Evolutionary conservation across 1,140 invertebrate species (phyloP).

Genomic region (Centruroides sculpturatus): DNA sequence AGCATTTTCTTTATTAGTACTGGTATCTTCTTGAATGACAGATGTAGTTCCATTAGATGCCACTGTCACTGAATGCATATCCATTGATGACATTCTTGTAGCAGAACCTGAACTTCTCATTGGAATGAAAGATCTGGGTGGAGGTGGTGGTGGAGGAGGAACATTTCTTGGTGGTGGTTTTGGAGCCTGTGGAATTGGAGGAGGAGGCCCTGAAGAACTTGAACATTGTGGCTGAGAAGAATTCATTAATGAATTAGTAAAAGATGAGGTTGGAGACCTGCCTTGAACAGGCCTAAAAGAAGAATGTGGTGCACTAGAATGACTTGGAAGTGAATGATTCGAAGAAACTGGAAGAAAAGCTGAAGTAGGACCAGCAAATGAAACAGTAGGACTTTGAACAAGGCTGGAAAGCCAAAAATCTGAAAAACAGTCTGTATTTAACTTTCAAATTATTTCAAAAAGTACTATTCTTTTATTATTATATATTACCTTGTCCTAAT

Average conservation of each 20-base stretch:
- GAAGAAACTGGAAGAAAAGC: constrained; percentile 31
- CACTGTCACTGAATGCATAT: no score
- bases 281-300: no score
- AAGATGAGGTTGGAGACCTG: no score
- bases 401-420: constrained; percentile 78
- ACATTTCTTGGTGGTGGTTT: constrained; percentile 9
- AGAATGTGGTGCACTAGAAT: background rate
- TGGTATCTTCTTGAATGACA: no score
- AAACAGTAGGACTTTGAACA: constrained; percentile 44
- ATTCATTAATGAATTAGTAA: no score
- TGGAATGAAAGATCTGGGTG: no score
- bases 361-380: constrained; percentile 33
- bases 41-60: no score
- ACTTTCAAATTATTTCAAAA: no score
- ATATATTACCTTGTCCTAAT: constrained; percentile 57
- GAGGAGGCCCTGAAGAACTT: background rate
- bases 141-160: constrained; percentile 45
- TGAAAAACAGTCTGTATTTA: constrained; percentile 20
- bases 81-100: no score
- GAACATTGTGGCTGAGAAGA: no score
- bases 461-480: background rate
- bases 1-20: no score
- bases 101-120: no score
- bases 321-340: constrained; percentile 33
- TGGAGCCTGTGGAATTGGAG: constrained; percentile 13